Conservation (phyloP, 2,113 vertebrate genomes). For the Jacana jacana region DNA sequence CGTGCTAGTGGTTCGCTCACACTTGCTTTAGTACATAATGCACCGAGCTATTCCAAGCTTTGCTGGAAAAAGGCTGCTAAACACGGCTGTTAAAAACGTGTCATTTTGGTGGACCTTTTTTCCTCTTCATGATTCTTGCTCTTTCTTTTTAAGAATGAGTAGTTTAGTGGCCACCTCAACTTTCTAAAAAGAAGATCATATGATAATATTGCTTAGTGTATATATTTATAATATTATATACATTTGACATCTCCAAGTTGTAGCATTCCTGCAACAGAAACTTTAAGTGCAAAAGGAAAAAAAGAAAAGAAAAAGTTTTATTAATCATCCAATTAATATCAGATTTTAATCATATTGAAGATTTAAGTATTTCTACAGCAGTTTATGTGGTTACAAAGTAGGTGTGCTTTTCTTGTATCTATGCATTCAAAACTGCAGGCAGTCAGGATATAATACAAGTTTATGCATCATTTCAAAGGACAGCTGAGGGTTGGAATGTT, state of each 20-base stretch:
- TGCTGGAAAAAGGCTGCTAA: background rate
- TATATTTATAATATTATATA: background rate
- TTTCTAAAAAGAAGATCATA: background rate
- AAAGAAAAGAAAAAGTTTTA: background rate
- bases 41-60: background rate
- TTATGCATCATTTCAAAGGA: background rate
- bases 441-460: background rate
- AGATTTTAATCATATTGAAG: background rate
- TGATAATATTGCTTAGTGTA: background rate
- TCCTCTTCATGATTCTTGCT: background rate
- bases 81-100: background rate
- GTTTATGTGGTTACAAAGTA: background rate
- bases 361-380: background rate
- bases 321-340: background rate
- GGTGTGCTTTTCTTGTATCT: background rate
- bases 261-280: background rate
- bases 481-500: background rate
- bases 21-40: background rate
- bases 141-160: background rate
- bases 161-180: background rate
- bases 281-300: background rate
- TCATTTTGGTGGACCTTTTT: background rate
- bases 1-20: background rate
- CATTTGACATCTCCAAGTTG: background rate
- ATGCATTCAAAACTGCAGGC: background rate